Base-by-base conservation (phyloP, 2,888 invertebrate species). In the Diaperis boleti region DNA sequence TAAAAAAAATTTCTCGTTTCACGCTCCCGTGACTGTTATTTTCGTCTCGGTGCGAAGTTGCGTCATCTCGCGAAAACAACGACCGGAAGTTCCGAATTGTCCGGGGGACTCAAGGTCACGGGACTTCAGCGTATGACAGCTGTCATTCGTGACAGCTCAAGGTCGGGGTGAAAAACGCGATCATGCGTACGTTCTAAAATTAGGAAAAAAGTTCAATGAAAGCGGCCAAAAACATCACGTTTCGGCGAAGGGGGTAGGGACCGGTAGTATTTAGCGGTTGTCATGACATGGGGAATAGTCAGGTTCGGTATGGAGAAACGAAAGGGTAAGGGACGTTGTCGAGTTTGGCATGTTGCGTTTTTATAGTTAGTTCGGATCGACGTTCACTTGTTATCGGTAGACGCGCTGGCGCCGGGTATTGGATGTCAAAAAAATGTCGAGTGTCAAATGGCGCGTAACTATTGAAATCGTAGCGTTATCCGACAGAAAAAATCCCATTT, bases 1-100 rank as follows among this genome's bases (percentile, higher is more conserved):
- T 33, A 11, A 26, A 26, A 26, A 5, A 10, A 17, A 11, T 42
- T 42, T 41, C 14, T 31, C 11, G 8, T 15, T 29, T 15, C 20
- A 10, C 54, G 15, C 31, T 54, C 54, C 26, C 54, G 54, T 54
- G 54, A 54, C 54, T 26, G 29, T 29, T 54, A 54, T 54, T 54
- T 54, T 31, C 8, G 54, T 49, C 33, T 22, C 2, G 10, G n/a
- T n/a, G 39, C 44, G 5, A 44, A 8, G 26, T 54, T 54, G 42
- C 54, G 41, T 54, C 54, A 42, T 37, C 17, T 22, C 18, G 15
- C 29, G 47, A 47, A 47, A 47, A 39, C 17, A 13, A 8, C 8
- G 37, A 31, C 31, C 31, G 11, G 33, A 10, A 33, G 11, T 2
- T 33, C 33, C 5, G 33, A 6, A 33, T 33, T 26, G 6, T 26